Evolutionary conservation across 2,113 vertebrate genomes (phyloP).

Genomic region (Halichoerus grypus): DNA sequence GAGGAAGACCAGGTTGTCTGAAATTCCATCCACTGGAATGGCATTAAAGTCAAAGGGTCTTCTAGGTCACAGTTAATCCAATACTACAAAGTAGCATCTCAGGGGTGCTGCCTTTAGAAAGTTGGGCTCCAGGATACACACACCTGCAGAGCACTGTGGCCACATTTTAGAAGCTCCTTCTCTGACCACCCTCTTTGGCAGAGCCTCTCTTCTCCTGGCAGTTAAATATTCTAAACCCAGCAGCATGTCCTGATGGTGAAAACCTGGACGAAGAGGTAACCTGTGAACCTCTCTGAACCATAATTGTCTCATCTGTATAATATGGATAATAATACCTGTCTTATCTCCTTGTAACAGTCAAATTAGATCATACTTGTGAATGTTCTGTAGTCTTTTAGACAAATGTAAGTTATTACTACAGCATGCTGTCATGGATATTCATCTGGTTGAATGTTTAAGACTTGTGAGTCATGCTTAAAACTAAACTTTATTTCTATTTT

Average conservation of each 20-base stretch:
- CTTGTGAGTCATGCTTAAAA: slow-evolving; percentile 37
- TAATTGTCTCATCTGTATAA: neutral
- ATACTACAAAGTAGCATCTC: neutral
- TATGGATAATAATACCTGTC: neutral
- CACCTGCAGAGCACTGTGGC: neutral
- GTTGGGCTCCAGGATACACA: neutral
- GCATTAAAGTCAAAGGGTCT: neutral
- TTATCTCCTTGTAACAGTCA: neutral
- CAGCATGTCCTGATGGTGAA: neutral
- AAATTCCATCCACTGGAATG: neutral
- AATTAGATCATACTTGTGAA: neutral
- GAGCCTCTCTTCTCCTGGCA: neutral
- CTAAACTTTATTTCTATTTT: neutral
- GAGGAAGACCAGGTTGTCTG: neutral
- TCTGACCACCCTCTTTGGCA: neutral
- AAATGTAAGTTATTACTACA: neutral
- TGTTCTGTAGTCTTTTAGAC: neutral
- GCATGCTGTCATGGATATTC: neutral
- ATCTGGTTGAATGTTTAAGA: slow-evolving; percentile 13
- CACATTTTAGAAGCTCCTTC: neutral
- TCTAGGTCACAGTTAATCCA: neutral
- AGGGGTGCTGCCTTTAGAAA: neutral
- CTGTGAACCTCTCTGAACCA: neutral
- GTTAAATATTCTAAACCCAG: slow-evolving; percentile 28
- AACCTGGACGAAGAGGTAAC: neutral